phyloP scores from a whole-genome alignment of 2,797 vertebrate genomes.

The Melanotaenia parkinsoni region DNA sequence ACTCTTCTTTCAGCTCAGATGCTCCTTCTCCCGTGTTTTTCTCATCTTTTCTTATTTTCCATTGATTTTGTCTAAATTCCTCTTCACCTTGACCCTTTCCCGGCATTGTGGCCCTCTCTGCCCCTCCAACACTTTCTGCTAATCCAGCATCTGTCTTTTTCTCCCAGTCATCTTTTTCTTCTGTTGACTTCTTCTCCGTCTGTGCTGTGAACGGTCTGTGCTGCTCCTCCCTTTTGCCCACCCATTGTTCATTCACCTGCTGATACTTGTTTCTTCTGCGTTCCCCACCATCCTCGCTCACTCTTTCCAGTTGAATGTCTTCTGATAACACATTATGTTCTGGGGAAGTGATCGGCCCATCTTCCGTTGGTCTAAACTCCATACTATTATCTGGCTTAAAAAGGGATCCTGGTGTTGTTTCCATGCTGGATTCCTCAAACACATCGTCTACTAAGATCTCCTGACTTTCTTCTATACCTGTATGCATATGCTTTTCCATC shows the following conservation, averaged over 20 bases:
- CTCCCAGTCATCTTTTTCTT: constrained; percentile 26
- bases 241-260: constrained; percentile 66
- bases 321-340: constrained; percentile 35
- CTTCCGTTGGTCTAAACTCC: background rate
- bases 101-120: constrained; percentile 26
- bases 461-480: constrained; percentile 49
- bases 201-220: constrained; percentile 16
- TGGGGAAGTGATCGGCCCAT: background rate
- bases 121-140: constrained; percentile 21
- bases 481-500: constrained; percentile 66
- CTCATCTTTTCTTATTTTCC: constrained; percentile 15
- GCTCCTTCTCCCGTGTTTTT: constrained; percentile 7
- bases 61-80: constrained; percentile 22
- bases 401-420: constrained; percentile 10
- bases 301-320: constrained; percentile 15
- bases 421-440: constrained; percentile 70
- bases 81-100: constrained; percentile 11
- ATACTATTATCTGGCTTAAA: background rate
- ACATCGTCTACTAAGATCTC: constrained; percentile 76
- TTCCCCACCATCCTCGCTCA: constrained; percentile 26
- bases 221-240: constrained; percentile 60
- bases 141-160: constrained; percentile 35
- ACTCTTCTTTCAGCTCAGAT: constrained; percentile 20
- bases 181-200: constrained; percentile 48
- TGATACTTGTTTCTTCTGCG: constrained; percentile 56